Base-by-base conservation (phyloP, 1,140 invertebrate genomes). In the Leptinotarsa texana region DNA sequence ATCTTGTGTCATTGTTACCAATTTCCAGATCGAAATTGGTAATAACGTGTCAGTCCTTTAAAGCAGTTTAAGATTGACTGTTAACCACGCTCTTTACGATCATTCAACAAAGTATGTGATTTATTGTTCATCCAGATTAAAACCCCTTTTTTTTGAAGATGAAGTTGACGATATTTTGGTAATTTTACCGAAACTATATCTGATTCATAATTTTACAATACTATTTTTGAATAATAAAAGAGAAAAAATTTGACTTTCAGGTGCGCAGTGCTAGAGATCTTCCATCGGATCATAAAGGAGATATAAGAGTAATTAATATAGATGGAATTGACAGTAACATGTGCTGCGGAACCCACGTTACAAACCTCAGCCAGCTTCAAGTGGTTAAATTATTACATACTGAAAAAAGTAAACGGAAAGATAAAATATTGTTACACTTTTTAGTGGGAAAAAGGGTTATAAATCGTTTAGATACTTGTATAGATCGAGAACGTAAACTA, bases 331-430 rank as follows among this genome's bases (percentile, higher is more conserved):
- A 95, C 77, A 88, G 89, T 49, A 94, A 94, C 81, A 91, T 95
- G 88, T 96, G 94, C 84, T 96, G 94, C 86, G 94, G 94, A 22
- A 96, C 94, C 1, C 94, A 96, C 86, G 92, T 95, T 3, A 88
- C 88, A 3, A 94, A 93, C 85, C 85, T 95, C 48, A 88, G 89
- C 77, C 92, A 96, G 82, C 85, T 96, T 63, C 94, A 96, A 88
- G 89, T 89, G 4, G 89, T 95, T 8, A 95, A 95, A 84, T 80
- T 95, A 22, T 77, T 94, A 2, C 87, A 89, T 67, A 83, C 85
- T 3, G 93, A 94, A 80, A 91, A 91, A 71, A 92, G 91, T 17
- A 93, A 93, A 84, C 93, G 93, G 78, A 94, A 93, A 84, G 89
- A 86, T 0, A 91, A 93, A 79, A 81, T 89, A 0, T 73, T 87